Base-by-base conservation (phyloP, 2,113 vertebrate species). In the Anser brachyrhynchus region DNA sequence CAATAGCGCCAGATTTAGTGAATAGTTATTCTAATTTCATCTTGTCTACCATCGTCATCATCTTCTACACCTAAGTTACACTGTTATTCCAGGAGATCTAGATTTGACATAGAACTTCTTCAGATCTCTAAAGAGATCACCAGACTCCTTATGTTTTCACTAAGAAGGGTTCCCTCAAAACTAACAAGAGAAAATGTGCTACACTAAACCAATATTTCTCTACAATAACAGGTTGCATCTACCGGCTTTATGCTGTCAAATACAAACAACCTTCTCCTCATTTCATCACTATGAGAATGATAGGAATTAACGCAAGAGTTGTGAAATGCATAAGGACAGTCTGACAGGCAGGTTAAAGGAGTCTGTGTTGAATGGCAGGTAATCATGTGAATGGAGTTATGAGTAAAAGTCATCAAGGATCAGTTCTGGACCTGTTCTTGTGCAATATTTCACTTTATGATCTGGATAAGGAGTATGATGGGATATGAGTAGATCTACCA, bases 321-420 rank as follows among this genome's bases (percentile, higher is more conserved):
- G 37, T 23, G 20, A 33, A 77, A 69, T 39, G 80, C 0, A 0
- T 9, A 73, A 72, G 1, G 29, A 37, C 5, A n/a, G 8, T 18
- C 69, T 77, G 58, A 93, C 80, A 77, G 39, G 13, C 8, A 41
- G 35, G 55, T 31, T 70, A 3, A 76, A 84, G 76, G 77, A 78
- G 8, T 13, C 20, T 55, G 6, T 39, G 59, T 26, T 55, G 64
- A 87, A 89, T 8, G 11, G 69, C 87, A 87, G 28, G 33, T 54
- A 73, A n/a, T 90, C 7, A 39, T 6, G 19, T 2, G 19, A 85
- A 66, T 12, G 17, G 23, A 81, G 28, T 69, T 55, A 84, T 0
- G 21, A 89, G 26, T 35, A 52, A 75, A 93, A 72, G 72, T 35
- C n/a, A 76, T 39, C 29, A 76, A 67, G 19, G n/a, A 73, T 41